These are phyloP conservation scores for Netelia fuscicornis DNA, from an alignment of 2,888 invertebrate genomes.

Conservation along the genomic window DNA sequence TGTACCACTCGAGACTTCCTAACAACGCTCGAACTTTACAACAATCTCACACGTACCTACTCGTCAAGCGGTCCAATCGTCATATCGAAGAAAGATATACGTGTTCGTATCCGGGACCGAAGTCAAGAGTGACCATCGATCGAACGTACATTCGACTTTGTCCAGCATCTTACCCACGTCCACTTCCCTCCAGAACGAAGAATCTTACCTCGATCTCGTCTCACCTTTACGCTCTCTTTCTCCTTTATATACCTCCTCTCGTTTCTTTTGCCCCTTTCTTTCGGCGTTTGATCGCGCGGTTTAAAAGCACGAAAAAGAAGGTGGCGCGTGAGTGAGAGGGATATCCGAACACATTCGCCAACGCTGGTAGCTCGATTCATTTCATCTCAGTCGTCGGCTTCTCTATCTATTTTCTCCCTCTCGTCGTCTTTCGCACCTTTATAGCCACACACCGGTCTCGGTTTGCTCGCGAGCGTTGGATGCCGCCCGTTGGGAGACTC, in stretches of 20 bases:
- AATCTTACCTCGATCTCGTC: conserved; percentile 60
- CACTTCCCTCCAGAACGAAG: conserved; percentile 28
- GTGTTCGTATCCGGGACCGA: conserved; percentile 52
- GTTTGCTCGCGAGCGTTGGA: conserved; percentile 17
- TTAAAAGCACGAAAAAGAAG: conserved; percentile 32
- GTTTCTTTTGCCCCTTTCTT: conserved; percentile 56
- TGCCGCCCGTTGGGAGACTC: conserved; percentile 25
- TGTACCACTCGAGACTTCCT: no score
- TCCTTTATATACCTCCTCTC: conserved; percentile 57
- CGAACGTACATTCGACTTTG: conserved; percentile 13
- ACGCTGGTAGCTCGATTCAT: conserved; percentile 28
- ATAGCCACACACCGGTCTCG: conserved; percentile 12
- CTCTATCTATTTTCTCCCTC: conserved; percentile 28
- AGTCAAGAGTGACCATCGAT: conserved; percentile 54
- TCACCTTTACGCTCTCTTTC: conserved; percentile 67
- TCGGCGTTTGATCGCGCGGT: background rate
- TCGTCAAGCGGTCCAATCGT: background rate
- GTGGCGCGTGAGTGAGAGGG: conserved; percentile 35
- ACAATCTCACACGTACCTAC: background rate
- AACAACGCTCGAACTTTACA: no score
- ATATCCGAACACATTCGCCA: conserved; percentile 31
- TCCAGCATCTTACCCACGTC: conserved; percentile 1
- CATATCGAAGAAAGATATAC: background rate
- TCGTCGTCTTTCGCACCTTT: conserved; percentile 24
- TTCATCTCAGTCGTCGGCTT: conserved; percentile 19